Evolutionary conservation across 2,888 invertebrate species (phyloP).

Genomic region (Euphydryas editha): DNA sequence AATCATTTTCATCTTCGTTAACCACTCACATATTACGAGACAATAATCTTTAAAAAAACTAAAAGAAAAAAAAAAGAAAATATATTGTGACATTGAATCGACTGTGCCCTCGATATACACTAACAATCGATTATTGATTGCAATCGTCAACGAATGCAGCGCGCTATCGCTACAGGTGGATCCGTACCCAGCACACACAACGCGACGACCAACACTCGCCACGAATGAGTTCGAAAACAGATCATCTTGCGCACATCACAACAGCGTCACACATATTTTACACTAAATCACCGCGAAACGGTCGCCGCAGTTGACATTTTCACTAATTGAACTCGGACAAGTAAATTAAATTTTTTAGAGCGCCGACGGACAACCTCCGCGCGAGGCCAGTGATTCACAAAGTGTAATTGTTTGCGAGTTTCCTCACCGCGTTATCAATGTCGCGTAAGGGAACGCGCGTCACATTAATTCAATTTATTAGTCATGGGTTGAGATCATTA

Average conservation of each 20-base stretch:
- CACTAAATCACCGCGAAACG: neutral
- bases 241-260: conserved; percentile 16
- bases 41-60: too few species aligned
- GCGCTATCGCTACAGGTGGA: neutral
- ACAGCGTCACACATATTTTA: conserved; percentile 6
- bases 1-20: too few species aligned
- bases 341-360: conserved; percentile 20
- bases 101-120: neutral
- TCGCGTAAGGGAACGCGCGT: conserved; percentile 39
- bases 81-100: neutral
- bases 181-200: conserved; percentile 20
- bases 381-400: conserved; percentile 61
- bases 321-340: neutral
- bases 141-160: neutral
- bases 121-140: neutral
- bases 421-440: conserved; percentile 37
- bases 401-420: conserved; percentile 43
- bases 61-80: too few species aligned
- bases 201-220: conserved; percentile 21
- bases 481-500: conserved; percentile 26
- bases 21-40: too few species aligned
- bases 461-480: conserved; percentile 40
- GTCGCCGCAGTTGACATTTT: neutral
- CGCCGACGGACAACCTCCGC: conserved; percentile 9
- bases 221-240: neutral